These are phyloP conservation scores for Geothlypis trichas DNA, from an alignment of 2,113 vertebrate genomes.

Conservation along the genomic window DNA sequence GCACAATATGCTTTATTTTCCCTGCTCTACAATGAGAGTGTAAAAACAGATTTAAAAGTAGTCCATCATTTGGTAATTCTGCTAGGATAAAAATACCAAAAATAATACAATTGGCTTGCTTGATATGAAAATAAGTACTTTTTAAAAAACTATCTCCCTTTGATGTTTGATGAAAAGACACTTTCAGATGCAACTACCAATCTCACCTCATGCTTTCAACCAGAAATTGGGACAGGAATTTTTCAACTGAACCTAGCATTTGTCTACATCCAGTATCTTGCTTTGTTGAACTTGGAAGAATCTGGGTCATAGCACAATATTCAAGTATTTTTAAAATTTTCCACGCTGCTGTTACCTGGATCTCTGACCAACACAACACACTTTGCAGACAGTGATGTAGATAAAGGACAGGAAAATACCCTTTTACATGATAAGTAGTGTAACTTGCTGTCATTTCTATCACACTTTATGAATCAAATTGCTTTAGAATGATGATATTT, in stretches of 20 bases:
- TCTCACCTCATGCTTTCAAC: neutral
- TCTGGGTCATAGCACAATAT: neutral
- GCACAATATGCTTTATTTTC: neutral
- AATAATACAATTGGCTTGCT: neutral
- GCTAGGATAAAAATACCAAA: neutral
- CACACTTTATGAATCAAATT: neutral
- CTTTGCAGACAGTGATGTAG: neutral
- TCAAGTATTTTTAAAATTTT: neutral
- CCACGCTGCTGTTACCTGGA: neutral
- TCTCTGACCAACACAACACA: neutral
- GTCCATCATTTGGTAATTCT: neutral
- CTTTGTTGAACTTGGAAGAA: neutral
- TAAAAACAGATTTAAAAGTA: neutral
- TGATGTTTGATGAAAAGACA: neutral
- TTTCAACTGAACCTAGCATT: neutral
- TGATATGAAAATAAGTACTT: neutral
- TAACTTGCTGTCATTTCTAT: neutral
- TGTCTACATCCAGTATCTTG: neutral
- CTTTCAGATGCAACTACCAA: neutral
- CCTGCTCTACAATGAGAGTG: neutral
- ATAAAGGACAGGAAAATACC: neutral
- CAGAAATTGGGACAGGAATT: neutral
- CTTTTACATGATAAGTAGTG: neutral
- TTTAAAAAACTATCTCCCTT: neutral
- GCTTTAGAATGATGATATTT: neutral